Percentiles rank a stretch among this genome's conserved stretches.
phyloP scores from a whole-genome alignment of 2,113 vertebrate species.

The Illadopsis cleaveri region DNA sequence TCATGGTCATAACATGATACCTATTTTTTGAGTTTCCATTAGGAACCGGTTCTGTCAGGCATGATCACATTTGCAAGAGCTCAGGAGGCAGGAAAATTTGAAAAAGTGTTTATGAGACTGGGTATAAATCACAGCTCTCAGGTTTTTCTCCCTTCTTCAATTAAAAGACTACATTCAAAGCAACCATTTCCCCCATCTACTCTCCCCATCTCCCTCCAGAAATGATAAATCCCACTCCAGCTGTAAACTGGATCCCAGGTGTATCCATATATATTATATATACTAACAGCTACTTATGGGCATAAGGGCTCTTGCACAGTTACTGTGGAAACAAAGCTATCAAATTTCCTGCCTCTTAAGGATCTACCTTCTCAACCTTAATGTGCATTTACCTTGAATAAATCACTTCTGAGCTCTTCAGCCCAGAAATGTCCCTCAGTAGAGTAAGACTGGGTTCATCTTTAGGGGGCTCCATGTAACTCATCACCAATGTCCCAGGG shows the following conservation, averaged over 20 bases:
- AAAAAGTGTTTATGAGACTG: conserved; percentile 33
- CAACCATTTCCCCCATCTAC: background rate
- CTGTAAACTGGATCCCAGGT: conserved; percentile 33
- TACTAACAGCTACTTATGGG: conserved; percentile 35
- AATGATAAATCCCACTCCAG: conserved; percentile 7
- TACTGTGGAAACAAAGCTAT: conserved; percentile 61
- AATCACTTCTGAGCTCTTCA: background rate
- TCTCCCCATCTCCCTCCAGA: background rate
- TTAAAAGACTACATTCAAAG: conserved; percentile 2
- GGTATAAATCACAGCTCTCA: conserved; percentile 11
- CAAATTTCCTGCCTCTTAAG: conserved; percentile 19
- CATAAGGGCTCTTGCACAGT: conserved; percentile 27
- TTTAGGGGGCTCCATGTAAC: background rate
- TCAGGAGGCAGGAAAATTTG: conserved; percentile 56
- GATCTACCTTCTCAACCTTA: background rate
- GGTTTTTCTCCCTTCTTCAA: background rate
- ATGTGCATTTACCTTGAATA: conserved; percentile 29
- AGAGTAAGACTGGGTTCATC: background rate
- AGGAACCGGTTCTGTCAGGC: conserved; percentile 44
- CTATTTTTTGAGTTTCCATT: conserved; percentile 58
- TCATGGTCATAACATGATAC: conserved; percentile 32
- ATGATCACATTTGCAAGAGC: background rate
- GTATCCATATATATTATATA: conserved; percentile 2
- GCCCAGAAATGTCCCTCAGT: background rate
- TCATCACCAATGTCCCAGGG: accelerated